phyloP scores from a whole-genome alignment of 1,140 invertebrate genomes.

The Atta cephalotes region DNA sequence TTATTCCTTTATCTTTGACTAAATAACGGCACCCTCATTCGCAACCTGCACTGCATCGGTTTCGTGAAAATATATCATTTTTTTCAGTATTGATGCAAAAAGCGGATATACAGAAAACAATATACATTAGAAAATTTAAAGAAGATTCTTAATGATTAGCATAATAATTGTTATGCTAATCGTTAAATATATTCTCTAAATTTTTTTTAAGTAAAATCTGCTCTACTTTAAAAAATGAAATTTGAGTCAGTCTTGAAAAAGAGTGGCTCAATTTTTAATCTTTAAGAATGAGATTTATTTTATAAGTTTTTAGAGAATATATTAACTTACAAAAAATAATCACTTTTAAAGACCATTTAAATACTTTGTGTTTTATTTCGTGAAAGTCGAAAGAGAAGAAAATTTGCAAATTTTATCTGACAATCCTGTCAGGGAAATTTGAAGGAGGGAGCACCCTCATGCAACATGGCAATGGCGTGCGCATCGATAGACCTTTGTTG shows the following conservation, averaged over 20 bases:
- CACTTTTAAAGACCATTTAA: background rate
- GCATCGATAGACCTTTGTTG: constrained; percentile 18
- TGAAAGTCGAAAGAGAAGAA: background rate
- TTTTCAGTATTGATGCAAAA: background rate
- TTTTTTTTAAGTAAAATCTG: too few relatives aligned
- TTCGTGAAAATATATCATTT: background rate
- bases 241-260: too few relatives aligned
- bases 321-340: background rate
- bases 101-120: background rate
- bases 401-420: background rate
- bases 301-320: too few relatives aligned
- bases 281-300: too few relatives aligned
- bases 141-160: too few relatives aligned
- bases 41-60: background rate
- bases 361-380: background rate
- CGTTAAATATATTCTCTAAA: too few relatives aligned
- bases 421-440: background rate
- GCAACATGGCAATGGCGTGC: constrained; percentile 9
- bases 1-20: constrained; percentile 62
- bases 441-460: background rate
- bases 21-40: constrained; percentile 82
- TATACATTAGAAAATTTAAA: too few relatives aligned
- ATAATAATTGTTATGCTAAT: too few relatives aligned
- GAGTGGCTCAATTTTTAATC: too few relatives aligned
- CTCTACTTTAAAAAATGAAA: too few relatives aligned